A percentile compares a stretch with the other conserved stretches of the same genome.
phyloP scores from a whole-genome alignment of 2,888 invertebrate species.

The Gastracanthus pulcherrimus region DNA sequence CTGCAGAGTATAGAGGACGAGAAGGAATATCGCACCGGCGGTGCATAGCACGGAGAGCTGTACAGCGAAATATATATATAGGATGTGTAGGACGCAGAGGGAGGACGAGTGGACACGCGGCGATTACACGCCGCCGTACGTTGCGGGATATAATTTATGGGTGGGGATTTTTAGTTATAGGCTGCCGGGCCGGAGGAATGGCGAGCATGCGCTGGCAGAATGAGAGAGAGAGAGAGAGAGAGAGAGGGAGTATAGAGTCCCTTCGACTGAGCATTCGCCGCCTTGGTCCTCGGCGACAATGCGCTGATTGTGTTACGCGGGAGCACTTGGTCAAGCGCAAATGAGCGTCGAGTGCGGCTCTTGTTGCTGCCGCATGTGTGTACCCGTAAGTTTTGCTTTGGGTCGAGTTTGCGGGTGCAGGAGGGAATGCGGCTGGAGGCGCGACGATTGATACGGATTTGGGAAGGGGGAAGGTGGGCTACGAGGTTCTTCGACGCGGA shows the following conservation, averaged over 20 bases:
- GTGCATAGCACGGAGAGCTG: background rate
- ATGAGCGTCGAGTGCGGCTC: no score
- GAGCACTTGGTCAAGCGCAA: constrained; percentile 30
- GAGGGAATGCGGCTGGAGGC: no score
- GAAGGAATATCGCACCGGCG: background rate
- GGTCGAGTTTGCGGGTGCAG: background rate
- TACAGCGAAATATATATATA: background rate
- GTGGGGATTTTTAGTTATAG: constrained; percentile 19
- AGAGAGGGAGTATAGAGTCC: no score
- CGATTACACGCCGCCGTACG: constrained; percentile 1
- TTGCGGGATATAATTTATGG: constrained; percentile 30
- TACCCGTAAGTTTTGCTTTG: background rate
- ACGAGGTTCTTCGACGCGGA: no score
- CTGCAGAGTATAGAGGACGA: background rate
- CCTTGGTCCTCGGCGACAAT: background rate
- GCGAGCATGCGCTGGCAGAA: background rate
- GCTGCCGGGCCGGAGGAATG: background rate
- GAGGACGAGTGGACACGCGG: background rate
- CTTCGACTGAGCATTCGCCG: no score
- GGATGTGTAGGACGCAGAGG: no score
- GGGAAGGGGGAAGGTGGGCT: no score
- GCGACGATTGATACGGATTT: no score
- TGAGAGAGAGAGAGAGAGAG: no score
- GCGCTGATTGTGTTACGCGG: constrained; percentile 48
- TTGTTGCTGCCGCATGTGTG: no score